These are phyloP conservation scores for Campylomormyrus tamandua DNA, from an alignment of 2,113 vertebrate species.

Conservation along the genomic window DNA sequence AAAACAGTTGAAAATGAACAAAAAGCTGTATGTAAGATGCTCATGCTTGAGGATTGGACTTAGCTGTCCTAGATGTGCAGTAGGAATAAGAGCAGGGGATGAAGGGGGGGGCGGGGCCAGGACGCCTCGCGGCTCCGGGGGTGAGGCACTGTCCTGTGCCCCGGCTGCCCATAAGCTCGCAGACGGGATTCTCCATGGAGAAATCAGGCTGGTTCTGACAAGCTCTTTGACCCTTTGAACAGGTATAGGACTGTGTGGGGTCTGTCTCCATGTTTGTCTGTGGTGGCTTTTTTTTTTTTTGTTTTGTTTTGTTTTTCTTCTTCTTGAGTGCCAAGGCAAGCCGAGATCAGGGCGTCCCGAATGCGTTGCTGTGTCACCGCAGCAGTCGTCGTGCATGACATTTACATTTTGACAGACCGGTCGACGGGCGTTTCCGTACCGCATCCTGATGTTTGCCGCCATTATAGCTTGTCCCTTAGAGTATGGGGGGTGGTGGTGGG, in stretches of 20 bases:
- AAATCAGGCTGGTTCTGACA: conserved; percentile 81
- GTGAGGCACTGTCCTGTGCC: background rate
- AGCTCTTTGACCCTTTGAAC: conserved; percentile 74
- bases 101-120: background rate
- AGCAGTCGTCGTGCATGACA: background rate
- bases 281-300: conserved; percentile 26
- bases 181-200: conserved; percentile 87
- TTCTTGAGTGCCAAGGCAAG: background rate
- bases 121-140: background rate
- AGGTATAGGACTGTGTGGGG: conserved; percentile 73
- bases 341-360: background rate
- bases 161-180: conserved; percentile 58
- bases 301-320: background rate
- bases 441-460: background rate
- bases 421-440: background rate
- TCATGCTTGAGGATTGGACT: background rate
- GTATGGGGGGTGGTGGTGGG: no score
- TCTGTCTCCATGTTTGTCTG: conserved; percentile 46
- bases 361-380: conserved; percentile 35
- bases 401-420: background rate
- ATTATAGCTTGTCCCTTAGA: background rate
- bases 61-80: background rate
- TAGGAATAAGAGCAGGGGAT: background rate
- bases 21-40: background rate
- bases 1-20: background rate